Conservation (phyloP, 2,888 invertebrate species). For the Holacanthella duospinosa region DNA sequence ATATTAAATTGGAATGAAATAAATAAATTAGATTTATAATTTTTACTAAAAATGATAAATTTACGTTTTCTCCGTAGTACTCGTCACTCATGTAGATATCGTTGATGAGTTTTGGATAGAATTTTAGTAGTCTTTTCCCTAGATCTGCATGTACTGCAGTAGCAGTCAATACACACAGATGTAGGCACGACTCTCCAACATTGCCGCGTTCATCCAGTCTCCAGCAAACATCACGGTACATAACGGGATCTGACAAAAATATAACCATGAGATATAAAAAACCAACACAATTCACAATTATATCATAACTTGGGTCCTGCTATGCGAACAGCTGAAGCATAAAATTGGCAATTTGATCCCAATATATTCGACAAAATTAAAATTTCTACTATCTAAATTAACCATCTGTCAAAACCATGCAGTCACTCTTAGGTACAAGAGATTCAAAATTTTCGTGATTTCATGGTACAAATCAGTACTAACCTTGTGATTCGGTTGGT, state of each 20-base stretch:
- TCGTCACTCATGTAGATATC: constrained; percentile 94
- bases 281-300: no score
- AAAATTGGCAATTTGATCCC: no score
- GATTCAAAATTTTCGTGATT: constrained; percentile 42
- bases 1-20: no score
- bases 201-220: constrained; percentile 82
- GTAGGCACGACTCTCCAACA: constrained; percentile 89
- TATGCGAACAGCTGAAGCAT: no score
- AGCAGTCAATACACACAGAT: constrained; percentile 82
- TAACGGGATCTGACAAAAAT: constrained; percentile 39
- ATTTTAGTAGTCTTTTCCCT: constrained; percentile 76
- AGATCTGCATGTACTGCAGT: constrained; percentile 84
- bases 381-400: background rate
- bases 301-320: no score
- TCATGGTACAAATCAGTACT: no score
- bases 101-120: constrained; percentile 90
- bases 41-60: no score
- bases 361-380: no score
- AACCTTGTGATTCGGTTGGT: constrained; percentile 33
- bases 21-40: no score
- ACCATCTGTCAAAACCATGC: background rate
- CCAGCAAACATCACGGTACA: constrained; percentile 82
- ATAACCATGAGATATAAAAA: no score
- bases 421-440: no score
- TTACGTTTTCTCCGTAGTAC: constrained; percentile 94